Conservation (phyloP, 2,797 vertebrate genomes). For the Crocidura indochinensis region DNA sequence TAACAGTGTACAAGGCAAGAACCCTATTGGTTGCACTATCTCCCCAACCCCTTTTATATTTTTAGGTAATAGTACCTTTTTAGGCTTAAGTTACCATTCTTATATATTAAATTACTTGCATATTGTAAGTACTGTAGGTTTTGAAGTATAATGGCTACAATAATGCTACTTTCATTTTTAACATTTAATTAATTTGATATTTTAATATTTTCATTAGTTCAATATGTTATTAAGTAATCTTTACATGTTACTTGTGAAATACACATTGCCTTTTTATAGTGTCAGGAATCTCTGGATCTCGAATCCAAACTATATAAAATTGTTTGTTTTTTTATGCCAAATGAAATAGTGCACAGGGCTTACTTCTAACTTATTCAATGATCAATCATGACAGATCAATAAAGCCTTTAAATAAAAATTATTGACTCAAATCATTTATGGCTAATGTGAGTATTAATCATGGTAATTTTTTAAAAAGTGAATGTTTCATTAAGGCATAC, state of each 20-base stretch:
- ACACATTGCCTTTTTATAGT: not conserved
- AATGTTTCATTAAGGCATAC: slow-evolving; percentile 79
- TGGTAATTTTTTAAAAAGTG: slow-evolving; percentile 73
- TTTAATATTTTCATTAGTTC: too few species aligned
- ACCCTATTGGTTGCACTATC: too few species aligned
- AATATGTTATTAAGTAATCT: not conserved
- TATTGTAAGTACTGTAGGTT: not conserved
- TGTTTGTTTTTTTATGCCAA: too few species aligned
- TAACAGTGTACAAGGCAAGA: too few species aligned
- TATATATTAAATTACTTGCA: not conserved
- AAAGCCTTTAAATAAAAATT: slow-evolving; percentile 55
- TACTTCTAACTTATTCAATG: too few species aligned
- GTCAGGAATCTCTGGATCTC: not conserved
- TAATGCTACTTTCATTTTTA: not conserved
- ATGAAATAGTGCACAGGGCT: too few species aligned
- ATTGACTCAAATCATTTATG: slow-evolving; percentile 79
- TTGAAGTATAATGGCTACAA: not conserved
- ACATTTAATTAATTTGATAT: too few species aligned
- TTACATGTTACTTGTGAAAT: not conserved
- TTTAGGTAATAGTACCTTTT: slow-evolving; percentile 19
- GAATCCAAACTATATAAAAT: not conserved
- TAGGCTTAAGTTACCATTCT: slow-evolving; percentile 11
- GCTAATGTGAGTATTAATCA: slow-evolving; percentile 75
- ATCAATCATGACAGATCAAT: too few species aligned
- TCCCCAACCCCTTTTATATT: not conserved